phyloP scores from a whole-genome alignment of 1,140 invertebrate species.

The Aporrectodea caliginosa region DNA sequence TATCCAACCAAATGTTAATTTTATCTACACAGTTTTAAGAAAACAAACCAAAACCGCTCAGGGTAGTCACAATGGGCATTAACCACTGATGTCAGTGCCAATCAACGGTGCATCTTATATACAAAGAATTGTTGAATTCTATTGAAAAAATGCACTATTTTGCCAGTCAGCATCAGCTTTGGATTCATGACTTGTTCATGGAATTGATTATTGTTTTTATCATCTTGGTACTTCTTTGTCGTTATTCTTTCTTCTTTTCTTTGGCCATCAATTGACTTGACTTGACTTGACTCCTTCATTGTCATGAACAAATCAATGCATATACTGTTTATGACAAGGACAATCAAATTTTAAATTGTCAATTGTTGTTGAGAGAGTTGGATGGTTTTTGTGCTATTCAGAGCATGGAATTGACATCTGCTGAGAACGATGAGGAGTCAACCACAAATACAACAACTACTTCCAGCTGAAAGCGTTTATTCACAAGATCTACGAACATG shows the following conservation, averaged over 20 bases:
- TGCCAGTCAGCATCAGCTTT: no score
- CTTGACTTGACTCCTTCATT: neutral
- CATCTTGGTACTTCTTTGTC: neutral
- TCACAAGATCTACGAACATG: no score
- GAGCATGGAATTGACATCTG: neutral
- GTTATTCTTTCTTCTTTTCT: neutral
- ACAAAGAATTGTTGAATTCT: no score
- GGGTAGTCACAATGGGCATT: no score
- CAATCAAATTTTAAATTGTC: neutral
- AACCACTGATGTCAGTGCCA: no score
- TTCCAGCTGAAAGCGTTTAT: constrained; percentile 2
- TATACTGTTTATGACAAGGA: neutral
- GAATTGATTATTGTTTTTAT: no score
- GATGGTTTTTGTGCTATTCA: neutral
- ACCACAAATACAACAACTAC: neutral
- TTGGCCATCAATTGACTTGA: neutral
- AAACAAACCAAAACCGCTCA: no score
- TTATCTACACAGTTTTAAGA: no score
- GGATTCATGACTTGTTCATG: no score
- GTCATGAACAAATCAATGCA: neutral
- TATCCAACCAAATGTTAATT: no score
- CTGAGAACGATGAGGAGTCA: neutral
- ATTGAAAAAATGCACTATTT: no score
- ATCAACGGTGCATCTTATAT: no score
- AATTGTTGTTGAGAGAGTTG: neutral